Base-by-base conservation (phyloP, 2,113 vertebrate genomes). In the Anser cygnoides region DNA sequence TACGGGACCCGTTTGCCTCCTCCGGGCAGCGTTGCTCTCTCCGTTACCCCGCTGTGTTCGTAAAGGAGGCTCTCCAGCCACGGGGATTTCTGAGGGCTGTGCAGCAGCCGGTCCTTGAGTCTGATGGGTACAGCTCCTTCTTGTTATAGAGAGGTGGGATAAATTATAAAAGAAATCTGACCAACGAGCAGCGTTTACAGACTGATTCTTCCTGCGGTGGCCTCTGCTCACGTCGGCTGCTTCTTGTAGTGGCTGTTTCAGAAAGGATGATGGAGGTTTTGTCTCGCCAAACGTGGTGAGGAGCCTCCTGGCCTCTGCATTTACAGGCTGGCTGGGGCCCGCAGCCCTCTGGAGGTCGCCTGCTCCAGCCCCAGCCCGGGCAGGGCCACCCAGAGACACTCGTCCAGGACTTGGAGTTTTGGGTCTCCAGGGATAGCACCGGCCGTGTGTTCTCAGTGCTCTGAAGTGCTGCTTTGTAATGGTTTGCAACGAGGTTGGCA, bases 161-260 rank as follows among this genome's bases (percentile, higher is more conserved):
- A 15, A 33, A 26, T 21, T 9, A 3, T 10, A 20, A 25, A 46
- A 41, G 18, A 57, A 55, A n/a, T 11, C n/a, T 20, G 35, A 26
- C 35, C 29, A 3, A 8, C 18, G 3, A 6, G 37, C 20, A 21
- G 21, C 1, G 2, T 57, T 63, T n/a, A 6, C 44, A 57, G 46
- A 43, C 89, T 3, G 33, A 41, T 28, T 4, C 4, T 43, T 76
- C 50, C 67, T 2, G 0, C 39, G 26, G 39, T 0, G 1, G 15
- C 22, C 62, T n/a, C 52, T 2, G 41, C 68, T 49, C 35, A 2
- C 10, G 15, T 31, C 33, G 31, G 11, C 3, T 39, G 28, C 18
- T 28, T 2, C 23, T 52, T 35, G 59, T 16, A 58, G 54, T 7
- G 4, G 28, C 28, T 41, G 2, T 61, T 26, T 4, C 35, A 26